phyloP scores from a whole-genome alignment of 2,888 invertebrate genomes.

The Hanleya hanleyi region DNA sequence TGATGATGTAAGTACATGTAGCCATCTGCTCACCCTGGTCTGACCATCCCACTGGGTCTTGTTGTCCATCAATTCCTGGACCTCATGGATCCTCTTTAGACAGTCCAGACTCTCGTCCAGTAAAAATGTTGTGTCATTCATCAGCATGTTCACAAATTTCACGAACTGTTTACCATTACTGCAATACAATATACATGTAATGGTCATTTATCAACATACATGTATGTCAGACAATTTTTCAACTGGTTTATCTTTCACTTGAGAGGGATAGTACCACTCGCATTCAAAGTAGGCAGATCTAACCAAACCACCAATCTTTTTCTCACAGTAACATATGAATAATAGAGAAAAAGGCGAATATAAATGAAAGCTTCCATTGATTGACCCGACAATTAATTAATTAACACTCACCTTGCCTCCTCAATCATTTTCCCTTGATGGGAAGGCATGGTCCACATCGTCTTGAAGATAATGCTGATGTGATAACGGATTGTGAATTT shows the following conservation, averaged over 20 bases:
- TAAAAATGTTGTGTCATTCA: constrained; percentile 98
- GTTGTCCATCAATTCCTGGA: constrained; percentile 88
- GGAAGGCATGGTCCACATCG: constrained; percentile 92
- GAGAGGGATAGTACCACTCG: too few species aligned
- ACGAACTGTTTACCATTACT: constrained; percentile 80
- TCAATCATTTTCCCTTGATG: constrained; percentile 91
- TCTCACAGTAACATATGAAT: too few species aligned
- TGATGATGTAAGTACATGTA: too few species aligned
- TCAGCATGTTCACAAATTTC: constrained; percentile 97
- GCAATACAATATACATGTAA: too few species aligned
- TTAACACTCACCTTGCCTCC: constrained; percentile 84
- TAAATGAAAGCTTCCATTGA: too few species aligned
- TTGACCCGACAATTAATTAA: too few species aligned
- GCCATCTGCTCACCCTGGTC: constrained; percentile 73
- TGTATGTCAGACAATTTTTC: too few species aligned
- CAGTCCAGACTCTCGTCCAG: constrained; percentile 96
- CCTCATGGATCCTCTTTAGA: constrained; percentile 81
- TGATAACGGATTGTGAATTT: constrained; percentile 99
- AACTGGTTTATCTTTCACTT: too few species aligned
- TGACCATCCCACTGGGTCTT: constrained; percentile 81
- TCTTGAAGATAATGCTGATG: constrained; percentile 95
- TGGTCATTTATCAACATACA: too few species aligned
- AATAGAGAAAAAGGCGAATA: too few species aligned
- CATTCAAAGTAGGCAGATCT: too few species aligned
- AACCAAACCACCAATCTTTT: too few species aligned